Conservation (phyloP, 2,888 invertebrate genomes). For the Nudaria mundana region DNA sequence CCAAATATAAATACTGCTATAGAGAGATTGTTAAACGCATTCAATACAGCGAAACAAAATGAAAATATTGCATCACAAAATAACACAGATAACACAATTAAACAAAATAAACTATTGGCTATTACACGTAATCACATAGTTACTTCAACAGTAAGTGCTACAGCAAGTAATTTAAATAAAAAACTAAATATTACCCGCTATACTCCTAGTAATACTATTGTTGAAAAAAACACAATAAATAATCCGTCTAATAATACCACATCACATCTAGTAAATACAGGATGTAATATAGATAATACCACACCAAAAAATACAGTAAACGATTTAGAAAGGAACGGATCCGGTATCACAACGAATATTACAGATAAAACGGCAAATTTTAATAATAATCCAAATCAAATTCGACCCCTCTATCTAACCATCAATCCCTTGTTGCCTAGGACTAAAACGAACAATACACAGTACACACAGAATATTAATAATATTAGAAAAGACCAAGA, state of each 20-base stretch:
- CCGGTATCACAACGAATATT: too few species aligned
- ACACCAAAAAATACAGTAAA: not conserved
- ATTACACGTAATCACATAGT: not conserved
- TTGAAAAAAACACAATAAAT: not conserved
- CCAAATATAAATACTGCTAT: not conserved
- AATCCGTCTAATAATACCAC: not conserved
- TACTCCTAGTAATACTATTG: not conserved
- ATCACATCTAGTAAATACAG: not conserved
- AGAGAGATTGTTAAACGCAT: not conserved
- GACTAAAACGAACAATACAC: too few species aligned
- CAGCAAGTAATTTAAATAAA: too few species aligned
- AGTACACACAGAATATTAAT: too few species aligned
- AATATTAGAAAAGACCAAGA: too few species aligned
- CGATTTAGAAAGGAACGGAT: too few species aligned
- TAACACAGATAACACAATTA: not conserved
- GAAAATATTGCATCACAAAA: not conserved
- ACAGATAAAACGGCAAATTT: too few species aligned
- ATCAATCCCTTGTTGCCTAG: too few species aligned
- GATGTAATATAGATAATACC: not conserved
- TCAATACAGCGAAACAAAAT: not conserved
- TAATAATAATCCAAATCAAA: too few species aligned
- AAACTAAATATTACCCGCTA: not conserved
- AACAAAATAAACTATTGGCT: not conserved
- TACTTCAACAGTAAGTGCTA: not conserved
- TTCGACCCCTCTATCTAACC: too few species aligned